Evolutionary conservation across 2,888 invertebrate species (phyloP).

Genomic region (Drosophila sordidapex): DNA sequence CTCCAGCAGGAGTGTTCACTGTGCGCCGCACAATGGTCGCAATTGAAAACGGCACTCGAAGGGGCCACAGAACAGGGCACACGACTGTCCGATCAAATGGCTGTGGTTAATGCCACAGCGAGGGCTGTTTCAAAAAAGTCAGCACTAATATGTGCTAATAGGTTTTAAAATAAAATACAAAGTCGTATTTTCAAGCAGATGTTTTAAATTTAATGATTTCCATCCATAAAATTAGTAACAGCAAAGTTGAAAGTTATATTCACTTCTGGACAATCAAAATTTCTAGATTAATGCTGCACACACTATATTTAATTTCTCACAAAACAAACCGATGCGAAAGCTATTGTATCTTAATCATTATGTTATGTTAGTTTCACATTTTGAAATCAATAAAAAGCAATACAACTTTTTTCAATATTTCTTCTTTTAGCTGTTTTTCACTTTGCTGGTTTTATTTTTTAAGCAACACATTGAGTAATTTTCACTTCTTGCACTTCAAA

Average conservation of each 20-base stretch:
- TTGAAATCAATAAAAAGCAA: neutral
- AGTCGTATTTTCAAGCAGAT: neutral
- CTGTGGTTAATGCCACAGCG: constrained; percentile 30
- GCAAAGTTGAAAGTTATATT: neutral
- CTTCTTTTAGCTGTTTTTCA: neutral
- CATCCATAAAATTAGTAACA: neutral
- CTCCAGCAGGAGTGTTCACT: constrained; percentile 31
- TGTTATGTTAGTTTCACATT: neutral
- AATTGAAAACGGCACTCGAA: constrained; percentile 72
- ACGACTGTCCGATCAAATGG: constrained; percentile 48
- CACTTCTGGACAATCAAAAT: neutral
- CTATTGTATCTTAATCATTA: neutral
- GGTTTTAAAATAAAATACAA: neutral
- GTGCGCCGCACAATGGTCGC: constrained; percentile 57
- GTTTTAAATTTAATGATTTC: neutral
- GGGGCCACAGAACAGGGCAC: constrained; percentile 43
- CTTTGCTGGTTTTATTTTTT: neutral
- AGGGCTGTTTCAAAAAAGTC: constrained; percentile 9
- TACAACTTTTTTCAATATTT: neutral
- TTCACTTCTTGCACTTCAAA: neutral
- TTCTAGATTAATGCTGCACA: neutral
- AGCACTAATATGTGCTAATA: no score
- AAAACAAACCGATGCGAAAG: neutral
- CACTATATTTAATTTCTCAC: neutral
- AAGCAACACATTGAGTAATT: neutral